Evolutionary conservation across 2,888 invertebrate genomes (phyloP).

Genomic region (Agriopis marginaria): DNA sequence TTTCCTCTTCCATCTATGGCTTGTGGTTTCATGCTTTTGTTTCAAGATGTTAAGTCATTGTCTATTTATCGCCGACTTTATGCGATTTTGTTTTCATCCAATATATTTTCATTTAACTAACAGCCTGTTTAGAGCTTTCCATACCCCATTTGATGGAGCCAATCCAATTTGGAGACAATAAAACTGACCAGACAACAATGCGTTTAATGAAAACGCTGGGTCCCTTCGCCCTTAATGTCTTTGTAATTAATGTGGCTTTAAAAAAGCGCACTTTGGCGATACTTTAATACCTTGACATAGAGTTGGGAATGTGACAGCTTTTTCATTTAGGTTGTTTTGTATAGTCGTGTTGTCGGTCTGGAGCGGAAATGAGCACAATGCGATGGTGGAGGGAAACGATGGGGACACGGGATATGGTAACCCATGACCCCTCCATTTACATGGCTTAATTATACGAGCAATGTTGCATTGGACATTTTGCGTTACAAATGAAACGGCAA

Average conservation of each 20-base stretch:
- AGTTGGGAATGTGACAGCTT: conserved; percentile 21
- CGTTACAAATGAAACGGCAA: conserved; percentile 16
- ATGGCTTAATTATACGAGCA: conserved; percentile 54
- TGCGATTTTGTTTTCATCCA: not conserved
- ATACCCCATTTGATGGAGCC: conserved; percentile 24
- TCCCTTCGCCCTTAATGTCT: conserved; percentile 42
- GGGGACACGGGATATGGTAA: conserved; percentile 55
- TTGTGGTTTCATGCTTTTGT: not conserved
- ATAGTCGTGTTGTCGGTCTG: conserved; percentile 30
- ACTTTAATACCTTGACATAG: conserved; percentile 22
- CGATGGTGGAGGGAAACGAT: conserved; percentile 51
- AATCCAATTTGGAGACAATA: conserved; percentile 41
- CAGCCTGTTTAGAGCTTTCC: conserved; percentile 11
- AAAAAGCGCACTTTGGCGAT: not conserved
- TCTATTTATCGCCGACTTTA: not conserved
- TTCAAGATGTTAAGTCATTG: not conserved
- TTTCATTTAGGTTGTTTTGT: conserved; percentile 11
- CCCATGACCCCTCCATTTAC: conserved; percentile 57
- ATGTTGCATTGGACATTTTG: conserved; percentile 26
- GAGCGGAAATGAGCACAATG: conserved; percentile 61
- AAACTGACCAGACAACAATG: conserved; percentile 43
- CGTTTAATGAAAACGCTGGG: conserved; percentile 44
- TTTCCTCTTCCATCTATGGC: conserved; percentile 5
- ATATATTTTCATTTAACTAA: conserved; percentile 16
- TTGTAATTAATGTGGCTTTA: conserved; percentile 37